Evolutionary conservation across 2,888 invertebrate genomes (phyloP).

Genomic region (Abrostola triplasia): DNA sequence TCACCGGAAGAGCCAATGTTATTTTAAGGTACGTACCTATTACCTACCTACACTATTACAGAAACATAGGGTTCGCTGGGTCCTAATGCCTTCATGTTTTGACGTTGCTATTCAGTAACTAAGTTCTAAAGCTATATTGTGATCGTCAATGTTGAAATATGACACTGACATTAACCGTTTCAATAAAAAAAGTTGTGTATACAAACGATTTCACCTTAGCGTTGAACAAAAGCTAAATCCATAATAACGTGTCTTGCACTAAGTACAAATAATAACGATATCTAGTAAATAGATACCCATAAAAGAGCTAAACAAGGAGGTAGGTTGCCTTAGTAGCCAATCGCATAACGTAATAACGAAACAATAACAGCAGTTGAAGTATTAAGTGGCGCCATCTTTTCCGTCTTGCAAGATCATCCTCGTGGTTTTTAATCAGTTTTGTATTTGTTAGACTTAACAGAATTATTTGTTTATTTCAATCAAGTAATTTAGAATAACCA

Average conservation of each 20-base stretch:
- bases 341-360: conserved; percentile 26
- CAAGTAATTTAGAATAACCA: no score
- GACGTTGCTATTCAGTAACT: neutral
- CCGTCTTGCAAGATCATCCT: conserved; percentile 30
- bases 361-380: conserved; percentile 49
- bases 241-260: conserved; percentile 3
- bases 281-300: conserved; percentile 1
- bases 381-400: conserved; percentile 53
- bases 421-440: conserved; percentile 36
- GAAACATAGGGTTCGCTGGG: conserved; percentile 47
- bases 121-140: conserved; percentile 11
- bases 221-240: neutral
- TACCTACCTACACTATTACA: conserved; percentile 52
- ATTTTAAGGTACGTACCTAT: conserved; percentile 80
- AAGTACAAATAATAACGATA: conserved; percentile 3
- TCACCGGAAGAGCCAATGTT: conserved; percentile 85
- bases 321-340: conserved; percentile 2
- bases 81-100: conserved; percentile 1
- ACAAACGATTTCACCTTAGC: conserved; percentile 1
- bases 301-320: conserved; percentile 11
- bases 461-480: no score
- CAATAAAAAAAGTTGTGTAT: conserved; percentile 11
- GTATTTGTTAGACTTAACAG: conserved; percentile 7
- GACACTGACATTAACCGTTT: conserved; percentile 48
- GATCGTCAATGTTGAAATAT: conserved; percentile 41